These are phyloP conservation scores for Trididemnum nubilum DNA, from an alignment of 23 tunicate species.

Conservation along the genomic window DNA sequence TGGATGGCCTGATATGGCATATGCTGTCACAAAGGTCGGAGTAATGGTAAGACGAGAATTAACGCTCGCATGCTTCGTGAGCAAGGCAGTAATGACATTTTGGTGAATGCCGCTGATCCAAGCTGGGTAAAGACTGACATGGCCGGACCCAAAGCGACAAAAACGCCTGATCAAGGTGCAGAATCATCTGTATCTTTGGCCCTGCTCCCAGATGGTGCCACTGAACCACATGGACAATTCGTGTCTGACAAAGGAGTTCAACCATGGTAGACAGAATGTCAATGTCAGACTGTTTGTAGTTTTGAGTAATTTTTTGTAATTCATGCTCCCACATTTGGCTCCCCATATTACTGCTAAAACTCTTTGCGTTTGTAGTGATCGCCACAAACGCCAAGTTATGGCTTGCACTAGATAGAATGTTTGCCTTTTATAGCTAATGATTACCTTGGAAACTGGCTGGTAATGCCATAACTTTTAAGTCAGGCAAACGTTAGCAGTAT, in stretches of 20 bases:
- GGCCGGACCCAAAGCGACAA: conserved; percentile 48
- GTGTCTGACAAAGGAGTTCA: conserved; percentile 22
- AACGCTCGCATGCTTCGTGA: conserved; percentile 28
- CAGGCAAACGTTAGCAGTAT: too few species aligned
- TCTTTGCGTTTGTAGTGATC: not conserved
- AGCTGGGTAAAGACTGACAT: conserved; percentile 75
- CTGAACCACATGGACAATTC: conserved; percentile 58
- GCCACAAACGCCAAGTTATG: not conserved
- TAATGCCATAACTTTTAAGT: too few species aligned
- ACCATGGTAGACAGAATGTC: conserved; percentile 45
- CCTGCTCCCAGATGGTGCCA: conserved; percentile 42
- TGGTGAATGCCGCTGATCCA: conserved; percentile 72
- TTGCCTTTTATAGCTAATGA: too few species aligned
- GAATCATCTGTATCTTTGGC: conserved; percentile 56
- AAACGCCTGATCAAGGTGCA: conserved; percentile 72
- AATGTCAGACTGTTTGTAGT: too few species aligned
- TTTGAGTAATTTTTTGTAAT: not conserved
- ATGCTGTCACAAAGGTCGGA: conserved; percentile 63
- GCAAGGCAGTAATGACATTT: conserved; percentile 31
- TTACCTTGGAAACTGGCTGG: too few species aligned
- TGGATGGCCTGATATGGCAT: conserved; percentile 52
- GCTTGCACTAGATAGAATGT: too few species aligned
- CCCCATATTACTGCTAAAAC: not conserved
- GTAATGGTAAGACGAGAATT: conserved; percentile 44
- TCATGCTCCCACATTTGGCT: not conserved